phyloP scores from a whole-genome alignment of 2,888 invertebrate genomes.

The Teinopalpus imperialis region DNA sequence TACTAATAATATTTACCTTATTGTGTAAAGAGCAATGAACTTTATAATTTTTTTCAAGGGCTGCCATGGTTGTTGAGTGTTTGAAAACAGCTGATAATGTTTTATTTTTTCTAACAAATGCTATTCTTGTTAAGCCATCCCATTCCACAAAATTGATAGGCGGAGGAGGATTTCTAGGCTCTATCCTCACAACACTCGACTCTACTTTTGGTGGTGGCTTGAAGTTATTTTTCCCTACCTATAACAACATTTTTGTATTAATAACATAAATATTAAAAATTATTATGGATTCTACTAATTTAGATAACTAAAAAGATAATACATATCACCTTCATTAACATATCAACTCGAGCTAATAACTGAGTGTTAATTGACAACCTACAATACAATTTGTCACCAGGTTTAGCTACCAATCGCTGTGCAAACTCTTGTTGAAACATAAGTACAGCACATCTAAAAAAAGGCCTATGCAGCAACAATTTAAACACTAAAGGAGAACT shows the following conservation, averaged over 20 bases:
- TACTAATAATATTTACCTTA: constrained; percentile 56
- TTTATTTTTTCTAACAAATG: constrained; percentile 98
- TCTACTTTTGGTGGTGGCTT: constrained; percentile 99
- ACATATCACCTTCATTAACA: constrained; percentile 92
- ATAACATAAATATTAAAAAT: too few species aligned
- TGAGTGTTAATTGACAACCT: constrained; percentile 98
- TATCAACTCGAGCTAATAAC: constrained; percentile 95
- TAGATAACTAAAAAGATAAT: not conserved
- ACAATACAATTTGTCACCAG: constrained; percentile 98
- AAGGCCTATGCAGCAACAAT: constrained; percentile 91
- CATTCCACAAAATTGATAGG: constrained; percentile 98
- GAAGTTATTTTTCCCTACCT: constrained; percentile 99
- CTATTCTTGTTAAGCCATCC: constrained; percentile 98
- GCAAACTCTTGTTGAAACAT: constrained; percentile 99
- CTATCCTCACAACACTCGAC: constrained; percentile 98
- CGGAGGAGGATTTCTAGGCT: constrained; percentile 98
- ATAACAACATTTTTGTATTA: too few species aligned
- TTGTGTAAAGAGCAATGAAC: constrained; percentile 94
- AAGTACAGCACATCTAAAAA: constrained; percentile 96
- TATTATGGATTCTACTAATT: too few species aligned
- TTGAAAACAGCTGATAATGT: constrained; percentile 95
- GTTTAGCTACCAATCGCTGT: constrained; percentile 96
- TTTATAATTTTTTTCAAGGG: constrained; percentile 95
- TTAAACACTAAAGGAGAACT: constrained; percentile 98
- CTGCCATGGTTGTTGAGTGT: constrained; percentile 90